Evolutionary conservation across 53 echinoderm and acorn worm genomes (phyloP).

Genomic region (Arbacia lixula): DNA sequence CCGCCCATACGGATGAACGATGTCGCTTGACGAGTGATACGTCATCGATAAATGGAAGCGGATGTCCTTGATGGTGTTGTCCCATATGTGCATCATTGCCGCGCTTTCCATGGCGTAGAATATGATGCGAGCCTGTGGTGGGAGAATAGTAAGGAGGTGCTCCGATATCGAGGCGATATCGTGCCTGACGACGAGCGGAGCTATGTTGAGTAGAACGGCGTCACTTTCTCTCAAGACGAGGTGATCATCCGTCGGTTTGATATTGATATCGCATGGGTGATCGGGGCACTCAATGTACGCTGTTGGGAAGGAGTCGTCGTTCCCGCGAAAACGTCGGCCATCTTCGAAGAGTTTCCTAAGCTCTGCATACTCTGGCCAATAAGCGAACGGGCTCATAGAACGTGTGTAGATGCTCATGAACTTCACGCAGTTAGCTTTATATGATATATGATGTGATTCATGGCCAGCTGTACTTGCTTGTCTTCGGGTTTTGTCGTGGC

Average conservation of each 20-base stretch:
- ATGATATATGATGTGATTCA: too few species aligned
- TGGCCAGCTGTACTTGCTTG: too few species aligned
- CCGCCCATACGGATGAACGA: constrained; percentile 72
- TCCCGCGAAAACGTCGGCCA: not conserved
- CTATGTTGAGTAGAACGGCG: constrained; percentile 75
- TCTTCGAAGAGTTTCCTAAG: constrained; percentile 58
- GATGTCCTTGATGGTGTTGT: constrained; percentile 64
- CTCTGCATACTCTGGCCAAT: constrained; percentile 74
- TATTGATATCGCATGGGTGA: constrained; percentile 66
- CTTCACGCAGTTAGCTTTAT: constrained; percentile 41
- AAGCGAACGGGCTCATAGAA: constrained; percentile 52
- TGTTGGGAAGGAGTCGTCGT: constrained; percentile 34
- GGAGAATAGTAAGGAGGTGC: constrained; percentile 47
- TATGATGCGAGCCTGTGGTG: constrained; percentile 55
- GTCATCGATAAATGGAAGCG: constrained; percentile 73
- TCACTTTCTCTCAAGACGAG: constrained; percentile 58
- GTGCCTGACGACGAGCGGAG: constrained; percentile 60
- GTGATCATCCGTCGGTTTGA: constrained; percentile 63
- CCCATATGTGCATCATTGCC: constrained; percentile 77
- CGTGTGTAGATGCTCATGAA: constrained; percentile 62
- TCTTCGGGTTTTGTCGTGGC: too few species aligned
- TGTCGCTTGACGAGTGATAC: constrained; percentile 71
- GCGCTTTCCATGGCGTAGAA: constrained; percentile 85
- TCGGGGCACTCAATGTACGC: constrained; percentile 64
- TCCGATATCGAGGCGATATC: constrained; percentile 38